Base-by-base conservation (phyloP, 2,113 vertebrate species). In the Rutilus rutilus region DNA sequence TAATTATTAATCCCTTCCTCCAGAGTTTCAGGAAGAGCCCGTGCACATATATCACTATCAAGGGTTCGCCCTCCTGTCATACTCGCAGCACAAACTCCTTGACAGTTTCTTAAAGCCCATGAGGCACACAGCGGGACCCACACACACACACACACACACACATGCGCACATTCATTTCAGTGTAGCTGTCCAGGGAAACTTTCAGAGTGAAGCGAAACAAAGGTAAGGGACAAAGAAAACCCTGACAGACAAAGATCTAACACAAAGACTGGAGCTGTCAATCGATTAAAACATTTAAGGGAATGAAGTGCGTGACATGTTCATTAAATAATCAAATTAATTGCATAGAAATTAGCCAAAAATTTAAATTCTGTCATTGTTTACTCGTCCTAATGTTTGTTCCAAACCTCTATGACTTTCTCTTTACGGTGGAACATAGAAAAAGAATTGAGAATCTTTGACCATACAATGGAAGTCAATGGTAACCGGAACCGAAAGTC, bases 1-100 rank as follows among this genome's bases (percentile, higher is more conserved):
- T 90, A 94, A 93, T 94, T 93, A 94, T 94, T 93, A 92, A 94
- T 92, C 92, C 77, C 89, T 92, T 83, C 86, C 90, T 77, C 84
- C 87, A 83, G 42, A 82, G 62, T 87, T 83, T 88, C 71, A 90
- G 86, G 89, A 86, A 87, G 74, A 86, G 89, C 65, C 25, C 75
- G 33, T 57, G 77, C 84, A 87, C 86, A 91, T 75, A 86, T 86
- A 86, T 71, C 75, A 25, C 85, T 87, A 88, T 88, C 87, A 86
- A 81, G 87, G 88, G 86, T 89, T 84, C 27, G 83, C 64, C 75
- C 76, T 69, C 39, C 82, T 88, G 87, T 93, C 91, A 90, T 90
- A 87, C 92, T 92, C 89, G 87, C 92, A 92, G 90, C 86, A 86
- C 88, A 77, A 84, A 84, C 90, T 90, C 90, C 85, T 85, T 93